These are phyloP conservation scores for Noturus placidus DNA, from an alignment of 2,113 vertebrate genomes.

Conservation along the genomic window DNA sequence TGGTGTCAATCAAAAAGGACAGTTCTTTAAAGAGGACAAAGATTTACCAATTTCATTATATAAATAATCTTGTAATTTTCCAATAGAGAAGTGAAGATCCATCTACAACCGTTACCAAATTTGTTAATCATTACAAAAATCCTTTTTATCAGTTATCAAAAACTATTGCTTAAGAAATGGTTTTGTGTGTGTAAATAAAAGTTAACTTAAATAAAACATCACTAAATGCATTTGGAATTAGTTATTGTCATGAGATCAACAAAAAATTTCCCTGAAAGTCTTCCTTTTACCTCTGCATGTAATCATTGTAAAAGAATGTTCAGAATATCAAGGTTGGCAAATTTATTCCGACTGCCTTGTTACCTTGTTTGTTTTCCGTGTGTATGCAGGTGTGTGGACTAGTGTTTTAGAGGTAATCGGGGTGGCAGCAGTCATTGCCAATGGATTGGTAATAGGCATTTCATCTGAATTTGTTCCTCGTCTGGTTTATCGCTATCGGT, in stretches of 20 bases:
- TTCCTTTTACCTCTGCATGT: neutral
- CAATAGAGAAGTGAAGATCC: too few species aligned
- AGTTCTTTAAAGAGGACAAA: neutral
- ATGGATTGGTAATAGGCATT: slow-evolving; percentile 88
- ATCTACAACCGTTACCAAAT: too few species aligned
- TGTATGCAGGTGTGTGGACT: slow-evolving; percentile 82
- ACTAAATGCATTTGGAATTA: neutral
- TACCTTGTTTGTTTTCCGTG: neutral
- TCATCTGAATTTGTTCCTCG: slow-evolving; percentile 90
- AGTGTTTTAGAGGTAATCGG: slow-evolving; percentile 84
- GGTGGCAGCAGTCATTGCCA: slow-evolving; percentile 87
- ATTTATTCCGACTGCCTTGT: neutral
- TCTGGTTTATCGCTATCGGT: slow-evolving; percentile 83
- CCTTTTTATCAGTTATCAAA: neutral
- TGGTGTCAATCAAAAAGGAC: too few species aligned
- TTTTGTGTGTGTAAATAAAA: neutral
- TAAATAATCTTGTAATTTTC: neutral
- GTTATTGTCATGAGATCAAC: neutral
- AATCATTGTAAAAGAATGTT: neutral
- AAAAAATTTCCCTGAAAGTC: too few species aligned
- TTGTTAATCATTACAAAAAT: too few species aligned
- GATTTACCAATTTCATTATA: neutral
- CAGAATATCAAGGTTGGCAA: neutral
- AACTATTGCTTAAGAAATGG: neutral
- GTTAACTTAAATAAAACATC: neutral